Base-by-base conservation (phyloP, 2,797 vertebrate species). In the Ibycter americanus region DNA sequence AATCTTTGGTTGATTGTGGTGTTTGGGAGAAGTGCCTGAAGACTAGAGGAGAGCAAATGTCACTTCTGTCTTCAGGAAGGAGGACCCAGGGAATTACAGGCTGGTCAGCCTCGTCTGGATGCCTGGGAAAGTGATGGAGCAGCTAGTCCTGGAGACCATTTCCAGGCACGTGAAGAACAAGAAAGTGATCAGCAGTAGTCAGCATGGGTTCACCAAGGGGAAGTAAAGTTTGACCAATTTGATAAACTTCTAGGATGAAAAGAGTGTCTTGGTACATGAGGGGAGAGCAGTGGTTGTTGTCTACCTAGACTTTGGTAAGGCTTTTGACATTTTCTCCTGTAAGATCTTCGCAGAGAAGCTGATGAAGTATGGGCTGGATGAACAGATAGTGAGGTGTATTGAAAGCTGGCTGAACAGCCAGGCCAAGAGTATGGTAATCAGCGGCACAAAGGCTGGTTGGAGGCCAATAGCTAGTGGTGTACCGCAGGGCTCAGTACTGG, bases 401-500 rank as follows among this genome's bases (percentile, higher is more conserved):
- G n/a, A 34, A 82, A 82, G 74, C 21, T 34, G 51, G 11, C 51
- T 46, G 12, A 65, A 61, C 4, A 65, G 46, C 47, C 44, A 54
- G 38, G 21, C 34, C 36, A 15, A 8, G 58, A 40, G 32, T 54
- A 14, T 44, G 27, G n/a, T 59, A 46, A 3, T 67, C 12, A 23
- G 68, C 68, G 19, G 4, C 55, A 36, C 34, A 40, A 80, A 62
- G 34, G 51, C 59, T 68, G 25, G 4, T 42, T 81, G 49, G 54
- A 59, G 8, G 22, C 19, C 40, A 62, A 26, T 62, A 55, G 31
- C 42, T 44, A n/a, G 40, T 0, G 1, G n/a, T 68, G 40, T 76
- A 61, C 47, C 0, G 0, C 34, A 36, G 21, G 11, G 15, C 9
- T 62, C 40, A 49, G 1, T 55, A 31, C 8, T 16, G 47, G 40